phyloP scores from a whole-genome alignment of 1,140 invertebrate genomes.

The Zaprionus davidi region DNA sequence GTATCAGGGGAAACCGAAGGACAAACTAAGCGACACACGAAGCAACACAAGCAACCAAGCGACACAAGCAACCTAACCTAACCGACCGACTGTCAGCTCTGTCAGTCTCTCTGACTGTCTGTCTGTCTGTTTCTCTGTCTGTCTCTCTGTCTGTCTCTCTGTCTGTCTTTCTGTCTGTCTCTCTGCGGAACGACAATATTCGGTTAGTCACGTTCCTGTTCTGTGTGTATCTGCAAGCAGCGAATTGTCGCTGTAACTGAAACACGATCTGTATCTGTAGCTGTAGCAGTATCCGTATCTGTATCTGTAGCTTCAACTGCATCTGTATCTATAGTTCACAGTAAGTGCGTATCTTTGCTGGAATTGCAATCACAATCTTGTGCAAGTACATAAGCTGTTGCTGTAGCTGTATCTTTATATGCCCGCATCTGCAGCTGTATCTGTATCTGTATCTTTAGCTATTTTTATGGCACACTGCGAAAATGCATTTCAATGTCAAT shows the following conservation, averaged over 20 bases:
- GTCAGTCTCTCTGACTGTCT: neutral
- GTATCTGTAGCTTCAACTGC: neutral
- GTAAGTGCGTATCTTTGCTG: slow-evolving; percentile 6
- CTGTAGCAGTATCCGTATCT: neutral
- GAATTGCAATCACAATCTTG: neutral
- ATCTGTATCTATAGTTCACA: slow-evolving; percentile 1
- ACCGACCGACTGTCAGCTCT: too few species aligned
- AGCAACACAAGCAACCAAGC: neutral
- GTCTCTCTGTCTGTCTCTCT: neutral
- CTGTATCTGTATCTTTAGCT: slow-evolving; percentile 26
- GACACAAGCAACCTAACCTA: too few species aligned
- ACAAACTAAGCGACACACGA: slow-evolving; percentile 1
- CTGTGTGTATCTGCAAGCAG: slow-evolving; percentile 4
- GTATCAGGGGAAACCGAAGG: slow-evolving; percentile 23
- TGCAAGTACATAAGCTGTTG: slow-evolving; percentile 8
- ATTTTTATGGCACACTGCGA: slow-evolving; percentile 50
- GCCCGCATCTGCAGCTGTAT: neutral
- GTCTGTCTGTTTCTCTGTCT: neutral
- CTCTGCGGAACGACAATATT: neutral
- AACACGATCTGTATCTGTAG: slow-evolving; percentile 10
- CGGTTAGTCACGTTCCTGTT: slow-evolving; percentile 27
- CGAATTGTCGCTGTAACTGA: neutral
- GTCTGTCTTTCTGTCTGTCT: neutral
- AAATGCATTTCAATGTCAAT: slow-evolving; percentile 70
- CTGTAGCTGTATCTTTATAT: slow-evolving; percentile 14